Conservation (phyloP, 2,797 vertebrate genomes). For the Acrossocheilus wenchowensis region DNA sequence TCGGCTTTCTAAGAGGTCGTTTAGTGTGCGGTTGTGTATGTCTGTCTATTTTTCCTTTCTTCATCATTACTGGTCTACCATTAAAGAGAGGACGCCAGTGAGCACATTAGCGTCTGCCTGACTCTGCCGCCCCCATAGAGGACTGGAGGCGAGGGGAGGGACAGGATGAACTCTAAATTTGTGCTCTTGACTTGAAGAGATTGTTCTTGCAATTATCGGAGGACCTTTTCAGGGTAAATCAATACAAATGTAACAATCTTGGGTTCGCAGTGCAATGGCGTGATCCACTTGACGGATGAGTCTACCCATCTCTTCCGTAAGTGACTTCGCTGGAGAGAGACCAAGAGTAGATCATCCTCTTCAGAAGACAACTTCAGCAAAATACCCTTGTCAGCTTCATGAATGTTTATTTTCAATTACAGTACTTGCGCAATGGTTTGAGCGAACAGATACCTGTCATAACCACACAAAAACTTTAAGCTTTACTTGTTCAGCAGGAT, state of each 20-base stretch:
- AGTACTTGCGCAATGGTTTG: constrained; percentile 46
- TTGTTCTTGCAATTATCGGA: constrained; percentile 71
- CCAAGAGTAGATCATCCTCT: constrained; percentile 49
- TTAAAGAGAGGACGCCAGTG: constrained; percentile 45
- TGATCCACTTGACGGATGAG: constrained; percentile 62
- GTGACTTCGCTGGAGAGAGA: constrained; percentile 45
- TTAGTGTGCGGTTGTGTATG: constrained; percentile 23
- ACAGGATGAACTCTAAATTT: constrained; percentile 63
- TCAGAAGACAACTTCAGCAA: constrained; percentile 43
- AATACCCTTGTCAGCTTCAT: constrained; percentile 47
- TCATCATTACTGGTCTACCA: constrained; percentile 43
- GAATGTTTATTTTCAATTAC: constrained; percentile 58
- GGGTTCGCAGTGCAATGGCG: constrained; percentile 54
- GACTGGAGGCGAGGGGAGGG: constrained; percentile 31
- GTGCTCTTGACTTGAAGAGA: constrained; percentile 72
- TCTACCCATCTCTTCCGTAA: constrained; percentile 55
- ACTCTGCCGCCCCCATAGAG: not conserved
- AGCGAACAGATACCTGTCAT: constrained; percentile 54
- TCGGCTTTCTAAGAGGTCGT: constrained; percentile 1
- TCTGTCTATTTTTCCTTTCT: constrained; percentile 18
- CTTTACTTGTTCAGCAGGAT: constrained; percentile 41
- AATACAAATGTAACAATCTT: constrained; percentile 68
- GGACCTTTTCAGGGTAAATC: constrained; percentile 69
- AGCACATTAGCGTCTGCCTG: constrained; percentile 43
- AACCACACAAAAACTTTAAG: constrained; percentile 43